Evolutionary conservation across 1,140 invertebrate genomes (phyloP).

Genomic region (Drosophila burlai): DNA sequence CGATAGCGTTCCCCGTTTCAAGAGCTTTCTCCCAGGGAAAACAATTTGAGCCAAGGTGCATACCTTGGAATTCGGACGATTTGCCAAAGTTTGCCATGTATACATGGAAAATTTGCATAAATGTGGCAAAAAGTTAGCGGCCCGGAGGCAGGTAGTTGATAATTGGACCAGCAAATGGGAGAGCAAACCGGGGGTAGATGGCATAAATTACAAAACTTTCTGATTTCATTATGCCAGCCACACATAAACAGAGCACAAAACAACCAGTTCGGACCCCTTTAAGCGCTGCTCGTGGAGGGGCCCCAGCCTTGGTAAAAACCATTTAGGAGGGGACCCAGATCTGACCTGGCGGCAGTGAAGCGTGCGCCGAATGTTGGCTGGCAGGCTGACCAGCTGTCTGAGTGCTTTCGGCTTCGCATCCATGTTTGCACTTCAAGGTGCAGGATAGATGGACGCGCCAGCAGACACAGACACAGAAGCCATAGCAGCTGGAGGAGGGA

Average conservation of each 20-base stretch:
- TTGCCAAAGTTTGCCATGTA: conserved; percentile 28
- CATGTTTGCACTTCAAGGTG: conserved; percentile 63
- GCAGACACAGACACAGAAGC: conserved; percentile 20
- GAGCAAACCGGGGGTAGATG: conserved; percentile 26
- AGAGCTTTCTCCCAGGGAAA: background rate
- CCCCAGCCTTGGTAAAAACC: background rate
- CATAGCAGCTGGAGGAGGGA: conserved; percentile 22
- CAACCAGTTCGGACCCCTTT: conserved; percentile 4
- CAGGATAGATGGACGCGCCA: conserved; percentile 20
- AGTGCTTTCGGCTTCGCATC: conserved; percentile 48
- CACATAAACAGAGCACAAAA: conserved; percentile 37
- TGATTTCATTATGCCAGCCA: conserved; percentile 41
- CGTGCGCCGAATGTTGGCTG: conserved; percentile 18
- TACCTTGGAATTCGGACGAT: conserved; percentile 11
- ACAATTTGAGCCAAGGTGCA: conserved; percentile 25
- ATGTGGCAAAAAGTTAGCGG: conserved; percentile 30
- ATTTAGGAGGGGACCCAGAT: background rate
- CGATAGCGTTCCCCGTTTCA: conserved; percentile 1
- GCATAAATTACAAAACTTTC: conserved; percentile 53
- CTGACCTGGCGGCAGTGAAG: conserved; percentile 9
- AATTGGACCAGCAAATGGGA: conserved; percentile 34
- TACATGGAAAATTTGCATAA: conserved; percentile 42
- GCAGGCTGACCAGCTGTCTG: conserved; percentile 30
- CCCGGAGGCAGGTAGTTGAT: conserved; percentile 26
- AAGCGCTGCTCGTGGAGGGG: background rate